Percentiles rank a stretch among this genome's conserved stretches.
Evolutionary conservation across 2,888 invertebrate genomes (phyloP).

Genomic region (Chloroclystis v-ata): DNA sequence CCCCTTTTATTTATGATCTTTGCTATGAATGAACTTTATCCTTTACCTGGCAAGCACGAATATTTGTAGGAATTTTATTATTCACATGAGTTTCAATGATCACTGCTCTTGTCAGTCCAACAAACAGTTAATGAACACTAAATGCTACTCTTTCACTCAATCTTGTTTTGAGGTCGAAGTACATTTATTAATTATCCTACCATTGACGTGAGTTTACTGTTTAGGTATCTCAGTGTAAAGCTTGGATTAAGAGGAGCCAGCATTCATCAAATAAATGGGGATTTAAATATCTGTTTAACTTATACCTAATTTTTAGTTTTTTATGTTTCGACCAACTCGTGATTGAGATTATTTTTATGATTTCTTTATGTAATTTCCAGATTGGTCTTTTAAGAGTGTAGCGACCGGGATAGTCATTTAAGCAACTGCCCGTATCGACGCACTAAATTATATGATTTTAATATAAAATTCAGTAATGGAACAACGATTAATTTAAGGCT

Average conservation of each 20-base stretch:
- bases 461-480: conserved; percentile 51
- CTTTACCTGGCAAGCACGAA: background rate
- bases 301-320: conserved; percentile 26
- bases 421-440: conserved; percentile 42
- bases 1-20: conserved; percentile 18
- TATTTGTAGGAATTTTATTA: too few relatives aligned
- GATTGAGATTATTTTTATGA: conserved; percentile 23
- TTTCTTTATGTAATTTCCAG: conserved; percentile 57
- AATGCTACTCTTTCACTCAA: too few relatives aligned
- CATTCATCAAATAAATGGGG: conserved; percentile 15
- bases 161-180: too few relatives aligned
- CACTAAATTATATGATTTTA: conserved; percentile 39
- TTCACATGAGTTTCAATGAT: too few relatives aligned
- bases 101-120: too few relatives aligned
- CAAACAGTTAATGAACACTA: too few relatives aligned
- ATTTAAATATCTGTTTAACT: conserved; percentile 27
- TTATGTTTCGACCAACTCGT: conserved; percentile 15
- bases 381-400: conserved; percentile 77
- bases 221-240: background rate
- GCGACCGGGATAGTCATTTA: conserved; percentile 69
- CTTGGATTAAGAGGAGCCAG: background rate
- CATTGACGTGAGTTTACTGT: too few relatives aligned
- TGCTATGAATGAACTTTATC: conserved; percentile 1
- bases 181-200: background rate
- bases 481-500: conserved; percentile 72